Percentiles rank a stretch among this genome's conserved stretches.
phyloP scores from a whole-genome alignment of 1,140 invertebrate genomes.

The Bicyclus anynana region DNA sequence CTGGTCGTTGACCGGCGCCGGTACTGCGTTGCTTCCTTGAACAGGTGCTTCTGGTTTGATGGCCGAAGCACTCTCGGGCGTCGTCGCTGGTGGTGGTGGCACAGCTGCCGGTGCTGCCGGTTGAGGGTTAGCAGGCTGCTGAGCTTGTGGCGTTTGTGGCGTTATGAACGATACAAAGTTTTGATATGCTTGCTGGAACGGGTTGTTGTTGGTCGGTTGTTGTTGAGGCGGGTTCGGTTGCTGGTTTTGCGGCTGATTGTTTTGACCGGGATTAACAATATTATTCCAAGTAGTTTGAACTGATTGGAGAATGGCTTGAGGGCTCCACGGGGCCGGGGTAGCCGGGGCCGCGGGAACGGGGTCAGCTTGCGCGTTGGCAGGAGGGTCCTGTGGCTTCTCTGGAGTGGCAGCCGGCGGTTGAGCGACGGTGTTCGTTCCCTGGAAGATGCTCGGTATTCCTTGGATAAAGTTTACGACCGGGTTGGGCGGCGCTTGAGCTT shows the following conservation, averaged over 20 bases:
- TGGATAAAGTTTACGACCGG: neutral
- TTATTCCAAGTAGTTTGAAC: conserved; percentile 23
- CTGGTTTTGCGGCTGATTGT: conserved; percentile 9
- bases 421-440: neutral
- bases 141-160: neutral
- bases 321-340: conserved; percentile 16
- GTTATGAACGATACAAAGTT: conserved; percentile 8
- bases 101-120: neutral
- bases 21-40: neutral
- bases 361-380: neutral
- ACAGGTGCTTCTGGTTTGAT: neutral
- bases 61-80: neutral
- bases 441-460: neutral
- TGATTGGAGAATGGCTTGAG: conserved; percentile 23
- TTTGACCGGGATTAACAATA: conserved; percentile 14
- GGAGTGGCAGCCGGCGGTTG: neutral
- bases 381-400: neutral
- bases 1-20: neutral
- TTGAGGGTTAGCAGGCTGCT: neutral
- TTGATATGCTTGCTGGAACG: conserved; percentile 10
- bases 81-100: conserved; percentile 6
- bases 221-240: conserved; percentile 8
- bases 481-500: neutral
- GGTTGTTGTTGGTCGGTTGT: conserved; percentile 4
- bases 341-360: conserved; percentile 16